phyloP scores from a whole-genome alignment of 2,113 vertebrate species.

The Prunella himalayana region DNA sequence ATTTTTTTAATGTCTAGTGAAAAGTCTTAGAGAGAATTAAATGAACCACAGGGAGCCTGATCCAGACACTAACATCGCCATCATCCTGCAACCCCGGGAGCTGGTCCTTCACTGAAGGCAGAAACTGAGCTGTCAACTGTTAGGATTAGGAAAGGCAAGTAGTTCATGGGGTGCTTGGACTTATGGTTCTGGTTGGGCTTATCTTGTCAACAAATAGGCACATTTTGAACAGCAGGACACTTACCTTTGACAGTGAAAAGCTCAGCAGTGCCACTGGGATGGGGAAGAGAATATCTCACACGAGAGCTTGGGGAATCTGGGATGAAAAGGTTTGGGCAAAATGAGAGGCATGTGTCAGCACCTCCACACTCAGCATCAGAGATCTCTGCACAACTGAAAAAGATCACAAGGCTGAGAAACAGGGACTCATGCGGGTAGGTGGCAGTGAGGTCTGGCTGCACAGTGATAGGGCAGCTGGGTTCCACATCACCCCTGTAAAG shows the following conservation, averaged over 20 bases:
- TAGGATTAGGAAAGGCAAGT: background rate
- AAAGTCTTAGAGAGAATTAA: background rate
- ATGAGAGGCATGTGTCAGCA: background rate
- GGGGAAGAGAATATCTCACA: fast-evolving
- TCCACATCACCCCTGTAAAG: fast-evolving
- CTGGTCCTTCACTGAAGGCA: background rate
- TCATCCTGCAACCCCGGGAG: background rate
- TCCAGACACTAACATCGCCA: fast-evolving
- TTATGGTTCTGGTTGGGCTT: background rate
- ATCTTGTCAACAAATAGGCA: background rate
- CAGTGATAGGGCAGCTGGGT: fast-evolving
- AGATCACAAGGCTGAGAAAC: background rate
- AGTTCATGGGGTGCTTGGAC: background rate
- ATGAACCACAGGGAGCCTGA: background rate
- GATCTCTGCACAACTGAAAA: background rate
- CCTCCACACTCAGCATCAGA: fast-evolving
- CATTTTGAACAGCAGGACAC: background rate
- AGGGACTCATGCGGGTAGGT: background rate
- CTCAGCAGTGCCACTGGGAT: background rate
- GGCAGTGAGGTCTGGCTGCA: background rate
- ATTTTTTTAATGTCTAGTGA: background rate
- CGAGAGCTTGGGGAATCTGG: background rate
- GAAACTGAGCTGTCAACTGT: background rate
- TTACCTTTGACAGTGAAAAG: background rate
- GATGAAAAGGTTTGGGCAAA: background rate